Evolutionary conservation across 2,113 vertebrate species (phyloP), one percentile per base, ranked within the genome.

Genomic region (Oceanodroma tethys): DNA sequence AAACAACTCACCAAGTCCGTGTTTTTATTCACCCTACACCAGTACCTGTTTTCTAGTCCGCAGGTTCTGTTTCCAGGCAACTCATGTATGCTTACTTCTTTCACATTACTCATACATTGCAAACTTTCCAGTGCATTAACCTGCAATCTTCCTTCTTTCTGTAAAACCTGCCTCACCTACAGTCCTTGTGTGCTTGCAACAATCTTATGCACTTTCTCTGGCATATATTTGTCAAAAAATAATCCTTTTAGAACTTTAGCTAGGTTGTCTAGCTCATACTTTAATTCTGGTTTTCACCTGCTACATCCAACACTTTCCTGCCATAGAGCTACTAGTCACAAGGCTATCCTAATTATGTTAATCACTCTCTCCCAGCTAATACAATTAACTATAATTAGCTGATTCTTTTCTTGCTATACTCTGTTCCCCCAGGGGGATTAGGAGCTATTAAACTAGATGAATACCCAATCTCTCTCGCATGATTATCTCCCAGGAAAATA

Each of bases 311-410:
- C 14, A 13, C 25, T 75, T 94, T 47, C 65, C 50, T 90, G n/a
- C 29, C 9, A 23, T 42, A 73, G 14, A 94, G n/a, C 59, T 85
- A 68, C 78, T 56, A 96, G 53, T 91, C 72, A 68, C 42, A 85
- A 96, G 75, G 48, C 79, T 81, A 60, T 96, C 95, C 93, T 96
- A 93, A 96, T 89, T 92, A 92, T 74, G 78, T 84, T 93, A 94
- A 96, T 81, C 66, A 94, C 59, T 80, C 83, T 90, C 26, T 81
- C 55, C n/a, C 86, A 87, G 52, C 53, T 96, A 95, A 95, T 90
- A 92, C 76, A 93, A 92, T 96, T 93, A 96, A 75, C 74, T 86
- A 82, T 96, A 95, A 94, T 95, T 96, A 95, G 43, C 65, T 90
- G 65, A 84, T 94, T 75, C 55, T 70, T 91, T 96, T 95, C 75